These are phyloP conservation scores for Wiebesia pumilae DNA, from an alignment of 1,140 invertebrate genomes.

Conservation along the genomic window DNA sequence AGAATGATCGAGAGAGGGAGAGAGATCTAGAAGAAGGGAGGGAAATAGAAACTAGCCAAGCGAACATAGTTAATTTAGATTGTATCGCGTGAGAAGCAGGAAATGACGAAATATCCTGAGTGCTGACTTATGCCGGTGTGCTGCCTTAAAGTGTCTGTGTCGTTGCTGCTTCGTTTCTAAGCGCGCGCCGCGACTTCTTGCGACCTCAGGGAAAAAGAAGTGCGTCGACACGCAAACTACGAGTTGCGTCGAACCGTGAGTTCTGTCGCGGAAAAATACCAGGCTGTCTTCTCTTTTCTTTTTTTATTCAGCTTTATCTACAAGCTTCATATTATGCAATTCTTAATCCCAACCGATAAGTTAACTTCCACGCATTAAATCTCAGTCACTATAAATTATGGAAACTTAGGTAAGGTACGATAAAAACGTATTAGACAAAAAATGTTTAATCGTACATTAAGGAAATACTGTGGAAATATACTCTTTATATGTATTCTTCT, in stretches of 20 bases:
- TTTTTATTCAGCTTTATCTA: background rate
- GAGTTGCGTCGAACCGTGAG: background rate
- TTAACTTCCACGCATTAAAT: too few relatives aligned
- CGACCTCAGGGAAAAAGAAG: conserved; percentile 65
- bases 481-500: too few relatives aligned
- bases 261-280: conserved; percentile 1
- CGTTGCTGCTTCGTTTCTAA: conserved; percentile 56
- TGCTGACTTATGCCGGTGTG: conserved; percentile 71
- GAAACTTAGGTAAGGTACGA: too few relatives aligned
- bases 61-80: conserved; percentile 77
- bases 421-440: too few relatives aligned
- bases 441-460: too few relatives aligned
- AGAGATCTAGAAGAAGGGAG: conserved; percentile 21
- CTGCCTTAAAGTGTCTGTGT: conserved; percentile 56
- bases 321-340: background rate
- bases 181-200: conserved; percentile 61
- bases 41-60: conserved; percentile 67
- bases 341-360: background rate
- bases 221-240: conserved; percentile 58
- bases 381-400: too few relatives aligned
- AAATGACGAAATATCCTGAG: conserved; percentile 77
- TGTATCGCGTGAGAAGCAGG: conserved; percentile 77
- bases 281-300: background rate
- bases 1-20: conserved; percentile 16
- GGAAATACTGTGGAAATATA: too few relatives aligned